These are phyloP conservation scores for Spilogale gracilis DNA, from an alignment of 2,113 vertebrate genomes.

Conservation along the genomic window DNA sequence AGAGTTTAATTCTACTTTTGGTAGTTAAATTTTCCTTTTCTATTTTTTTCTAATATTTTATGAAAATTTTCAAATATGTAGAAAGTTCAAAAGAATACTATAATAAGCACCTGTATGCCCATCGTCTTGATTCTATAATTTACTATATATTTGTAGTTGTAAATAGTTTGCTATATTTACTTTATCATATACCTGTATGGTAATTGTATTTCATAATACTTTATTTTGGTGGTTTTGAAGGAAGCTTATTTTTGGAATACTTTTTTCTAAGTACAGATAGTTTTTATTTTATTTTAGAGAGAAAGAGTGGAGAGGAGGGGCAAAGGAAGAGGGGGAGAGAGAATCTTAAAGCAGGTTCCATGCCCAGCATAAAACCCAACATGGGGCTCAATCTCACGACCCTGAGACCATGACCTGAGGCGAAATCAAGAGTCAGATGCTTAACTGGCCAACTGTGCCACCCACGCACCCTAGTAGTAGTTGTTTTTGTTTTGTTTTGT, in stretches of 20 bases:
- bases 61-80: background rate
- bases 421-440: no score
- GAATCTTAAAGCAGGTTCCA: no score
- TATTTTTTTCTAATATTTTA: background rate
- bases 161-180: background rate
- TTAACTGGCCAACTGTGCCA: no score
- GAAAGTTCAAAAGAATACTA: background rate
- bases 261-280: background rate
- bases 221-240: background rate
- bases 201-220: background rate
- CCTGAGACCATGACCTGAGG: no score
- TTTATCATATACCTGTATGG: background rate
- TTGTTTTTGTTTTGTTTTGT: background rate
- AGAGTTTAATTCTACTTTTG: constrained; percentile 21
- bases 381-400: no score
- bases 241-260: constrained; percentile 23
- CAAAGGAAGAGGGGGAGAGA: no score
- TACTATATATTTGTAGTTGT: constrained; percentile 18
- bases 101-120: background rate
- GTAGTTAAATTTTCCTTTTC: background rate
- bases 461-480: no score
- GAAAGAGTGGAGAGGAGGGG: no score
- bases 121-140: background rate
- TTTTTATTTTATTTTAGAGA: background rate
- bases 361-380: no score